These are phyloP conservation scores for Penaeus japonicus DNA, from an alignment of 1,140 invertebrate species.

Conservation along the genomic window DNA sequence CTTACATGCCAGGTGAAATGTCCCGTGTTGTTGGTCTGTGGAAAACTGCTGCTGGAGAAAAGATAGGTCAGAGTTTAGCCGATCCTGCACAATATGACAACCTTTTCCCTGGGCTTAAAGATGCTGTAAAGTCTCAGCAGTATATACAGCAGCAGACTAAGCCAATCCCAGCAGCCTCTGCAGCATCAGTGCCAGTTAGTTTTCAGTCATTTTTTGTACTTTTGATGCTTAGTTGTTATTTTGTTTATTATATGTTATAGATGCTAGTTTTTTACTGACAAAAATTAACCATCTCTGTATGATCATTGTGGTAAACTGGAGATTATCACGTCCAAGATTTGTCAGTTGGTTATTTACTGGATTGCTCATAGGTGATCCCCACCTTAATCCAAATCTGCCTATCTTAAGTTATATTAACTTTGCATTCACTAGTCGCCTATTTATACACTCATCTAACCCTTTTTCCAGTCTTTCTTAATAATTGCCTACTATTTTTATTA, in stretches of 20 bases:
- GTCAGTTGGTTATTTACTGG: too few relatives aligned
- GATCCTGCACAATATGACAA: constrained; percentile 97
- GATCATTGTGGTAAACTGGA: too few relatives aligned
- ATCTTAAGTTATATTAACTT: too few relatives aligned
- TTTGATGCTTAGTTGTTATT: constrained; percentile 7
- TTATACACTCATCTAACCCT: too few relatives aligned
- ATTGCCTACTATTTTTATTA: too few relatives aligned
- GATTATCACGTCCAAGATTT: too few relatives aligned
- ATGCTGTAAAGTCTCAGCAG: constrained; percentile 80
- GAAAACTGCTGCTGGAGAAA: constrained; percentile 77
- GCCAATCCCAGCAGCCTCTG: constrained; percentile 55
- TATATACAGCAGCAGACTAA: constrained; percentile 66
- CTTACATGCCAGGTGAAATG: constrained; percentile 92
- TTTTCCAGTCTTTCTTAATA: too few relatives aligned
- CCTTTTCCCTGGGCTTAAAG: constrained; percentile 87
- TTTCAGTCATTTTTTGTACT: constrained; percentile 58
- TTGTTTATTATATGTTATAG: constrained; percentile 20
- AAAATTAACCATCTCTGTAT: too few relatives aligned
- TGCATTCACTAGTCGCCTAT: too few relatives aligned
- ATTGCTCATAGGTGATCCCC: too few relatives aligned
- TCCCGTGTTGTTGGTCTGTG: constrained; percentile 83
- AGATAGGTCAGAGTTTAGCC: constrained; percentile 79
- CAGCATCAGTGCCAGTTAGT: constrained; percentile 63
- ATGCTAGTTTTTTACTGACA: neutral
- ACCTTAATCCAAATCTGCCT: too few relatives aligned